Percentiles rank a stretch among this genome's conserved stretches.
These are phyloP conservation scores for Polylopha cassiicola DNA, from an alignment of 2,888 invertebrate species.

Conservation along the genomic window DNA sequence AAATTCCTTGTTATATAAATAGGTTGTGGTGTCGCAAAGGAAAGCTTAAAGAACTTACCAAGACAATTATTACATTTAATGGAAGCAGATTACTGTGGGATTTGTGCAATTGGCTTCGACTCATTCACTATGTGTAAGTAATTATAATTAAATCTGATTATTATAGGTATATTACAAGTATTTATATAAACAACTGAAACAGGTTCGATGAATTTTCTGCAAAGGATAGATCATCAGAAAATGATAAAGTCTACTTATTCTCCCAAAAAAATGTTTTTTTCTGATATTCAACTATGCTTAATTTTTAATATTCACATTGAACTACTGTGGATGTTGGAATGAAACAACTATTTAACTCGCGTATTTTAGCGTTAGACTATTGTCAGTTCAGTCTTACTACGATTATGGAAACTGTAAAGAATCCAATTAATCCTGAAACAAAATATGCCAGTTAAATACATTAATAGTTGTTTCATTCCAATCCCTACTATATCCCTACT, in stretches of 20 bases:
- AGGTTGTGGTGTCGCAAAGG: slow-evolving; percentile 14
- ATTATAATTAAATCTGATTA: background rate
- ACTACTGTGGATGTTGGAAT: no score
- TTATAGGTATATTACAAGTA: background rate
- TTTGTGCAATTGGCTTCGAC: slow-evolving; percentile 45
- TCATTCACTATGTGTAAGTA: slow-evolving; percentile 41
- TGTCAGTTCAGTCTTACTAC: no score
- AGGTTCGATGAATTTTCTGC: background rate
- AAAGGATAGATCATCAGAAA: slow-evolving; percentile 3
- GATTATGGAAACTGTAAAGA: no score
- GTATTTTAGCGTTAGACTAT: no score
- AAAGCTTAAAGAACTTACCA: slow-evolving; percentile 42
- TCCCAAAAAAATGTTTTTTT: slow-evolving; percentile 7
- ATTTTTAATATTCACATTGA: no score
- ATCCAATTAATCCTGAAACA: no score
- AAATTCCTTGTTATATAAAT: background rate
- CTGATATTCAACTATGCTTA: slow-evolving; percentile 3
- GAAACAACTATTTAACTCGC: no score
- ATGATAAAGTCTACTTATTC: slow-evolving; percentile 2
- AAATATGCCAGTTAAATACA: no score
- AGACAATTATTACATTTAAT: slow-evolving; percentile 41
- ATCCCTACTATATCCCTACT: no score
- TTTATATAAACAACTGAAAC: background rate
- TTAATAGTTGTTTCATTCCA: no score
- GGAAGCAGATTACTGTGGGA: slow-evolving; percentile 48